phyloP scores from a whole-genome alignment of 2,888 invertebrate species.

The Hoplodrina ambigua region DNA sequence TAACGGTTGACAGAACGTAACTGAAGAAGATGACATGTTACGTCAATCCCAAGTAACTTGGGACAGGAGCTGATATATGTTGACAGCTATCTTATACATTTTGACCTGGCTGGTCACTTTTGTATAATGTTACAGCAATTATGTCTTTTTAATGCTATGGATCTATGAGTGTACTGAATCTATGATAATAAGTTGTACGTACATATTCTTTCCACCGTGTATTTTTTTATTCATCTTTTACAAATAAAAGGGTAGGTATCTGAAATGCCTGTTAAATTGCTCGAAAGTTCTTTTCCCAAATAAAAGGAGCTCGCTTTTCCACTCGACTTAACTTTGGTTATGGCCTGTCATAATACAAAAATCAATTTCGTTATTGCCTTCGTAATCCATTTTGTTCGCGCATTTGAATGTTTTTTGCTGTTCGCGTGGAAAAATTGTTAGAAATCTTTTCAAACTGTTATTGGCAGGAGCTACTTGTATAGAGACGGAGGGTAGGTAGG shows the following conservation, averaged over 20 bases:
- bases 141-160: no score
- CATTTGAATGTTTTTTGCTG: slow-evolving; percentile 50
- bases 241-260: slow-evolving; percentile 60
- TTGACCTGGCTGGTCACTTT: no score
- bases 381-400: slow-evolving; percentile 49
- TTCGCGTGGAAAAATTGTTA: slow-evolving; percentile 27
- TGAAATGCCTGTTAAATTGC: slow-evolving; percentile 43
- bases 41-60: no score
- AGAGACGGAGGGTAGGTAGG: not conserved
- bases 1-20: no score
- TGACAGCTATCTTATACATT: no score
- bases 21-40: no score
- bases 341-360: slow-evolving; percentile 57
- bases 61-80: no score
- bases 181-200: no score
- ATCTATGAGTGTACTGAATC: no score
- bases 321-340: slow-evolving; percentile 51
- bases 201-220: not conserved
- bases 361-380: slow-evolving; percentile 56
- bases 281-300: slow-evolving; percentile 46
- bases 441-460: slow-evolving; percentile 13
- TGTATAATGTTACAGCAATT: no score
- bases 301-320: slow-evolving; percentile 42
- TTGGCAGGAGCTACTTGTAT: not conserved
- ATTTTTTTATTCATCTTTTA: slow-evolving; percentile 59